A percentile compares a stretch with the other conserved stretches of the same genome.
Evolutionary conservation across 1,140 invertebrate species (phyloP).

Genomic region (Marisa cornuarietis): DNA sequence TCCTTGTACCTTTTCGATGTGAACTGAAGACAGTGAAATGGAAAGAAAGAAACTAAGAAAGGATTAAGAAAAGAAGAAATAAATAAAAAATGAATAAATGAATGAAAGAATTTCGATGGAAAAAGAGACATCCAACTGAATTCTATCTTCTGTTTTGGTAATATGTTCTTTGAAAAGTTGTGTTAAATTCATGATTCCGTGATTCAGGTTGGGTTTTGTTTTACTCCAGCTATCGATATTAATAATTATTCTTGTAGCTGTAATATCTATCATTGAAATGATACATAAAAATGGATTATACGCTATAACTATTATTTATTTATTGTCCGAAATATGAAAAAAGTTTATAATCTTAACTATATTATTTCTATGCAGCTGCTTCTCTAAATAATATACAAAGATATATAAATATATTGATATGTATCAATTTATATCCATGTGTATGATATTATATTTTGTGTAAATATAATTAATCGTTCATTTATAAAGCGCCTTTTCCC

Average conservation of each 20-base stretch:
- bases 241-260: neutral
- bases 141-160: neutral
- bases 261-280: neutral
- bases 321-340: neutral
- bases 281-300: neutral
- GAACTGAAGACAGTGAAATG: neutral
- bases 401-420: neutral
- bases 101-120: neutral
- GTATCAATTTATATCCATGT: neutral
- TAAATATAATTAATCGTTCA: neutral
- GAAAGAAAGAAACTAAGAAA: conserved; percentile 6
- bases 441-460: neutral
- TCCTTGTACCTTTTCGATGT: neutral
- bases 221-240: neutral
- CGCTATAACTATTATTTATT: neutral
- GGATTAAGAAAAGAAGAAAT: neutral
- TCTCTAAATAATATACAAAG: neutral
- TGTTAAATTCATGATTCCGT: neutral
- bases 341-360: neutral
- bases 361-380: neutral
- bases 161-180: neutral
- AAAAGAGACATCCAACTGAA: neutral
- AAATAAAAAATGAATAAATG: neutral
- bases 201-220: neutral
- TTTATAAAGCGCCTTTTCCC: neutral